A percentile compares a stretch with the other conserved stretches of the same genome.
These are phyloP conservation scores for Trichonephila clavipes DNA, from an alignment of 1,140 invertebrate species.

Conservation along the genomic window DNA sequence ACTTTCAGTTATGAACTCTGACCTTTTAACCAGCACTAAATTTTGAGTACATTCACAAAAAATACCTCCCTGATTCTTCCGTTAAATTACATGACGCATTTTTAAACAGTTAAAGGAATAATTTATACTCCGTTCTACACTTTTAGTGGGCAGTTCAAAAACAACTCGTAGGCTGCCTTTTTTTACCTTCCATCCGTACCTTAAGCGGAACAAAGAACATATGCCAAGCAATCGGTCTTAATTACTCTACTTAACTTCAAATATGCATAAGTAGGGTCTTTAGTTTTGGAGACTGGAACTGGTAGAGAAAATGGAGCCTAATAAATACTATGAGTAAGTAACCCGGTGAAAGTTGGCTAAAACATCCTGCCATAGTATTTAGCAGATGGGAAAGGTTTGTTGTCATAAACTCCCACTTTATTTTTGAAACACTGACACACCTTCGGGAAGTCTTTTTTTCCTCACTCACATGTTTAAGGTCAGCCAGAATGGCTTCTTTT, in stretches of 20 bases:
- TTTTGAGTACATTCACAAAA: neutral
- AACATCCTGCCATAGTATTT: neutral
- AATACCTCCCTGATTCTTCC: neutral
- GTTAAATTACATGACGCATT: neutral
- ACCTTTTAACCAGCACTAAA: neutral
- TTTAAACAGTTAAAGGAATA: constrained; percentile 24
- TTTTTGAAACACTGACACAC: constrained; percentile 58
- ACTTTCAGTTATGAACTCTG: neutral
- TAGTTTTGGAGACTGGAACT: neutral
- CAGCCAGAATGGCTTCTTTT: constrained; percentile 13
- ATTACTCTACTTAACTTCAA: constrained; percentile 24
- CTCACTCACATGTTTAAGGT: constrained; percentile 29
- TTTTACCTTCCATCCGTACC: neutral
- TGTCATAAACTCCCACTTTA: constrained; percentile 54
- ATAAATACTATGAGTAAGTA: neutral
- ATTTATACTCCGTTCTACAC: constrained; percentile 38
- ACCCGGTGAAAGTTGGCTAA: neutral
- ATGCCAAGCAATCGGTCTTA: constrained; percentile 26
- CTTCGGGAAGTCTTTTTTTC: constrained; percentile 42
- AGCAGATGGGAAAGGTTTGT: constrained; percentile 55
- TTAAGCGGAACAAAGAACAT: neutral
- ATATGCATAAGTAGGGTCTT: neutral
- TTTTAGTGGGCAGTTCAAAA: constrained; percentile 32
- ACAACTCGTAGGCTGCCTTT: constrained; percentile 20
- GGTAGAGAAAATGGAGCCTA: neutral